Conservation (phyloP, 2,113 vertebrate species). For the Promerops cafer region DNA sequence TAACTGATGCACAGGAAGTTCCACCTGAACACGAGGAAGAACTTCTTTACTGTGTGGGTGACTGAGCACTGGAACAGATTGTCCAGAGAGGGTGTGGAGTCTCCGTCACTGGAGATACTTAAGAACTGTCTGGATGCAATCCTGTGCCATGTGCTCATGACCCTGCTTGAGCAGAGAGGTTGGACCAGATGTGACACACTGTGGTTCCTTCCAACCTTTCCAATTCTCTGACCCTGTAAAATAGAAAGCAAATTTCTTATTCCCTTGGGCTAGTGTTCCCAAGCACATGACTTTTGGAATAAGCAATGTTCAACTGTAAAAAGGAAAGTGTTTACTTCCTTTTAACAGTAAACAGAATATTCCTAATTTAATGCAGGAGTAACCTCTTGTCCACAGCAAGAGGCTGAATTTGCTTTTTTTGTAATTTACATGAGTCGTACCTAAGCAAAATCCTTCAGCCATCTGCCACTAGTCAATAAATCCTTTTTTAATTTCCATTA, state of each 20-base stretch:
- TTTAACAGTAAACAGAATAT: not conserved
- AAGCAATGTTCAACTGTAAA: not conserved
- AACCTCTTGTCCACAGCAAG: constrained; percentile 31
- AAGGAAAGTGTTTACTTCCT: not conserved
- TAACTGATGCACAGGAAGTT: not conserved
- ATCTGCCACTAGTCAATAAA: constrained; percentile 51
- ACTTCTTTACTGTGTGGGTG: not conserved
- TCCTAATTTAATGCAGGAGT: not conserved
- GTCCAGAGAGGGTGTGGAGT: not conserved
- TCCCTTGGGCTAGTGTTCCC: not conserved
- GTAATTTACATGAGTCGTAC: constrained; percentile 31
- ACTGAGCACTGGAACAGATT: rapidly evolving
- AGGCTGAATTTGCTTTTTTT: constrained; percentile 20
- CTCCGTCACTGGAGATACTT: not conserved
- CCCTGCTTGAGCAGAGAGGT: not conserved
- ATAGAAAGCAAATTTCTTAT: not conserved
- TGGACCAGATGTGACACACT: not conserved
- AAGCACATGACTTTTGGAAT: not conserved
- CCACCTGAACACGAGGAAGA: not conserved
- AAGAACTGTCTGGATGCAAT: rapidly evolving
- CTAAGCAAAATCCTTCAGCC: constrained; percentile 39
- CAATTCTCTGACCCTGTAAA: not conserved
- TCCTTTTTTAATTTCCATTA: constrained; percentile 58
- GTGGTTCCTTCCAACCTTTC: not conserved
- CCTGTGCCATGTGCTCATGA: not conserved